Evolutionary conservation across 2,797 vertebrate genomes (phyloP).

Genomic region (Myripristis murdjan): DNA sequence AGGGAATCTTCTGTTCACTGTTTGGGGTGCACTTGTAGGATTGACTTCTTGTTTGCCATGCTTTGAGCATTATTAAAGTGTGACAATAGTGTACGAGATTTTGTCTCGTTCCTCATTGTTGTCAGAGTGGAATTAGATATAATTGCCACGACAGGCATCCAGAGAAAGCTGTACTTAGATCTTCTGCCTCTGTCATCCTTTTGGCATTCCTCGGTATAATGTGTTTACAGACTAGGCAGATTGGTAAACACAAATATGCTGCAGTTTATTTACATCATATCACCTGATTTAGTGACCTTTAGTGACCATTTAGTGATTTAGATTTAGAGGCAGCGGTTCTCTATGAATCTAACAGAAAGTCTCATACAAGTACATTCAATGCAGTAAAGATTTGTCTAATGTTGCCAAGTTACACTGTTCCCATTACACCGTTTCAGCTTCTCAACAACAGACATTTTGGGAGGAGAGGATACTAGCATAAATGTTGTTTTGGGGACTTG

Average conservation of each 20-base stretch:
- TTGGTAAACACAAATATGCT: constrained; percentile 49
- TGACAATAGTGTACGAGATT: too few species aligned
- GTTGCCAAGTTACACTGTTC: neutral
- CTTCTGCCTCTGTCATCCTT: constrained; percentile 43
- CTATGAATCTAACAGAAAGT: neutral
- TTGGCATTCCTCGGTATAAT: constrained; percentile 44
- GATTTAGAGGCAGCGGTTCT: too few species aligned
- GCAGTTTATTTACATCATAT: constrained; percentile 39
- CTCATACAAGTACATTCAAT: neutral
- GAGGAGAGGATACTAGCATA: neutral
- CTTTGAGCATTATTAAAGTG: too few species aligned
- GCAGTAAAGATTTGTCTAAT: neutral
- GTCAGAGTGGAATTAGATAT: too few species aligned
- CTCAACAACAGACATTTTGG: constrained; percentile 1
- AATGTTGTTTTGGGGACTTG: neutral
- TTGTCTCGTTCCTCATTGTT: too few species aligned
- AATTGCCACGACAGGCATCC: too few species aligned
- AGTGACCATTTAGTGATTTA: neutral
- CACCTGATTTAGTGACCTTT: constrained; percentile 42
- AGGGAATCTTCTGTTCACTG: too few species aligned
- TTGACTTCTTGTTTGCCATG: too few species aligned
- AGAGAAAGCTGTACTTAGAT: constrained; percentile 23
- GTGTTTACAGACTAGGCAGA: constrained; percentile 48
- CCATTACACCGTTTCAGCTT: neutral
- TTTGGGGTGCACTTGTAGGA: too few species aligned